Percentiles rank a stretch among this genome's conserved stretches.
These are phyloP conservation scores for Silurus lanzhouensis DNA, from an alignment of 2,797 vertebrate genomes.

Conservation along the genomic window DNA sequence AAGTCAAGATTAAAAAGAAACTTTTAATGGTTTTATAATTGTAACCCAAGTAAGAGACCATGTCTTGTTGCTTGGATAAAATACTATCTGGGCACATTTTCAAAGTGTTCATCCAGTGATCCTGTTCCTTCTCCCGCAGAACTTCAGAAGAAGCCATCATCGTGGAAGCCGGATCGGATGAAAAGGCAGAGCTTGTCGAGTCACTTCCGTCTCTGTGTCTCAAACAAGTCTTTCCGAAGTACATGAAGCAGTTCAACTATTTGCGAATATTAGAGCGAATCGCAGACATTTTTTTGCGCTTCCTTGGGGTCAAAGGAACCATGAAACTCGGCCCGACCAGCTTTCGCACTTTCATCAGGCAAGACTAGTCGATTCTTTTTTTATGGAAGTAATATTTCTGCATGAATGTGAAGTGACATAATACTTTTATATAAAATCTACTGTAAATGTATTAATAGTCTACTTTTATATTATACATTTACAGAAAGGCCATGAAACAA, in stretches of 20 bases:
- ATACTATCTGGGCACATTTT: neutral
- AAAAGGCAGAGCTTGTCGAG: conserved; percentile 43
- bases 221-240: conserved; percentile 96
- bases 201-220: conserved; percentile 84
- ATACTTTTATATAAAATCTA: no score
- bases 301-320: conserved; percentile 91
- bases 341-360: conserved; percentile 93
- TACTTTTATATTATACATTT: no score
- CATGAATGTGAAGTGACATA: no score
- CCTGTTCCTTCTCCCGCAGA: conserved; percentile 44
- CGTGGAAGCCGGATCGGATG: conserved; percentile 45
- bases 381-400: neutral
- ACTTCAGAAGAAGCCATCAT: conserved; percentile 60
- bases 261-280: conserved; percentile 88
- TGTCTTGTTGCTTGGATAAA: neutral
- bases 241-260: conserved; percentile 88
- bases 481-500: no score
- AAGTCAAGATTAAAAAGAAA: neutral
- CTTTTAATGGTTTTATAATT: conserved; percentile 1
- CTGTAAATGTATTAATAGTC: no score
- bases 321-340: conserved; percentile 90
- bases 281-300: conserved; percentile 86
- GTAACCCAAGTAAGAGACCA: neutral
- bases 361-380: neutral
- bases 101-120: neutral